phyloP scores from a whole-genome alignment of 2,888 invertebrate genomes.

The Stenotaenia linearis region DNA sequence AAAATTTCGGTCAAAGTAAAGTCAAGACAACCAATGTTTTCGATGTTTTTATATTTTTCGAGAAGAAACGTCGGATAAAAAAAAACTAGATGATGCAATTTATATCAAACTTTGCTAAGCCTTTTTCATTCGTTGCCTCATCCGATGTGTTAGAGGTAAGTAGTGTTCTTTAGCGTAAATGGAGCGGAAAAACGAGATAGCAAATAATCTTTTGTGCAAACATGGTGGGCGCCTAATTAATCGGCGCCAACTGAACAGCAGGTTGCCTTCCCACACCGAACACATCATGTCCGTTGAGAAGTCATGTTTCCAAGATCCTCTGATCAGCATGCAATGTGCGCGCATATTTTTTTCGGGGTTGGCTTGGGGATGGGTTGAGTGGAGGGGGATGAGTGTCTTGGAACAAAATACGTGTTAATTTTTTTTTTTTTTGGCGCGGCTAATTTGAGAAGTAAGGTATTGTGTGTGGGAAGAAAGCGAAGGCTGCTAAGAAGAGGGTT shows the following conservation, averaged over 20 bases:
- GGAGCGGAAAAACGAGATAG: constrained; percentile 26
- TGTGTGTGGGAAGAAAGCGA: not conserved
- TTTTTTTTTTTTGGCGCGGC: not conserved
- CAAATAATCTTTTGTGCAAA: constrained; percentile 26
- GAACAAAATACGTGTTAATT: not conserved
- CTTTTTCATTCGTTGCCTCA: constrained; percentile 6
- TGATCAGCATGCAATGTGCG: not conserved
- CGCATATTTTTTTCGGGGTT: not conserved
- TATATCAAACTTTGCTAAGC: not conserved
- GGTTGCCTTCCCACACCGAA: constrained; percentile 6
- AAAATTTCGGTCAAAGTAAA: not conserved
- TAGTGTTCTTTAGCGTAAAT: constrained; percentile 20
- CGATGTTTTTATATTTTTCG: no score
- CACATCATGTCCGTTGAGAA: constrained; percentile 20
- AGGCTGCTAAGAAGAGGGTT: not conserved
- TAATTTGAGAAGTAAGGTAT: not conserved
- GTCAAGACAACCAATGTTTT: no score
- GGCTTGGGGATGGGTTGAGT: not conserved
- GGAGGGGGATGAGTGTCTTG: not conserved
- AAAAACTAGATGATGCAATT: not conserved
- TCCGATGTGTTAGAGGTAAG: constrained; percentile 13
- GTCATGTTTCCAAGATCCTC: not conserved
- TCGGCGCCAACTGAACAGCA: constrained; percentile 26
- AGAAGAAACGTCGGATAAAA: no score
- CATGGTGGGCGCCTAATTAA: constrained; percentile 26